Percentiles rank a stretch among this genome's conserved stretches.
These are phyloP conservation scores for Nanger granti DNA, from an alignment of 2,113 vertebrate species.

Conservation along the genomic window DNA sequence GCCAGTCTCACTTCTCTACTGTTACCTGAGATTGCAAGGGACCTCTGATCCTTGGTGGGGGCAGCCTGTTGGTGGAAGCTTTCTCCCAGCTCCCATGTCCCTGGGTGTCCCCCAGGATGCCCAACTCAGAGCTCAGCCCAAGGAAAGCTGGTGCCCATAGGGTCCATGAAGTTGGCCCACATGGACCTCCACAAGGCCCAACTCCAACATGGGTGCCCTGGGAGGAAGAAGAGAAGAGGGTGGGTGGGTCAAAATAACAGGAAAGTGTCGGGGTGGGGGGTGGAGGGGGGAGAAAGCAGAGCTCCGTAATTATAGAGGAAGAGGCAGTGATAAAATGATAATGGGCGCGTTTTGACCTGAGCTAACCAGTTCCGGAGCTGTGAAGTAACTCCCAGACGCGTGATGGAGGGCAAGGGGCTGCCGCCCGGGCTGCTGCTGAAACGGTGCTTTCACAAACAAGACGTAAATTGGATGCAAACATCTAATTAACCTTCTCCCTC, in stretches of 20 bases:
- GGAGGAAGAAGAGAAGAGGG: neutral
- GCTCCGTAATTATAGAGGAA: slow-evolving; percentile 77
- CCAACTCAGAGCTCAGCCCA: neutral
- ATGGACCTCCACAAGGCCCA: neutral
- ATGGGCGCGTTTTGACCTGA: slow-evolving; percentile 74
- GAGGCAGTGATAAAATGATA: slow-evolving; percentile 77
- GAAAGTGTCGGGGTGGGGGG: neutral
- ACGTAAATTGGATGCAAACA: slow-evolving; percentile 84
- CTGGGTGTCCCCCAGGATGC: neutral
- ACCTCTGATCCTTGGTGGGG: neutral
- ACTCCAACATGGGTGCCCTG: neutral
- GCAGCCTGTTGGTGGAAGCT: neutral
- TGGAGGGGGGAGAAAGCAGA: slow-evolving; percentile 11
- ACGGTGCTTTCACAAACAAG: slow-evolving; percentile 79
- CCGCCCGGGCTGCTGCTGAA: slow-evolving; percentile 74
- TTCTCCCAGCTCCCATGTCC: neutral
- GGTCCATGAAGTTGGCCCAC: neutral
- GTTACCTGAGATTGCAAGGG: neutral
- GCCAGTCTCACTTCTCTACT: no score
- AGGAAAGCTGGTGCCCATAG: neutral
- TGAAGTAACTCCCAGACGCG: slow-evolving; percentile 69
- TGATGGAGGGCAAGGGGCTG: slow-evolving; percentile 60
- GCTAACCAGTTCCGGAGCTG: slow-evolving; percentile 72
- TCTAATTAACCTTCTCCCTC: slow-evolving; percentile 83
- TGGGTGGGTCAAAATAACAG: neutral